A percentile compares a stretch with the other conserved stretches of the same genome.
Conservation (phyloP, 2,113 vertebrate genomes). For the Nipponia nippon region DNA sequence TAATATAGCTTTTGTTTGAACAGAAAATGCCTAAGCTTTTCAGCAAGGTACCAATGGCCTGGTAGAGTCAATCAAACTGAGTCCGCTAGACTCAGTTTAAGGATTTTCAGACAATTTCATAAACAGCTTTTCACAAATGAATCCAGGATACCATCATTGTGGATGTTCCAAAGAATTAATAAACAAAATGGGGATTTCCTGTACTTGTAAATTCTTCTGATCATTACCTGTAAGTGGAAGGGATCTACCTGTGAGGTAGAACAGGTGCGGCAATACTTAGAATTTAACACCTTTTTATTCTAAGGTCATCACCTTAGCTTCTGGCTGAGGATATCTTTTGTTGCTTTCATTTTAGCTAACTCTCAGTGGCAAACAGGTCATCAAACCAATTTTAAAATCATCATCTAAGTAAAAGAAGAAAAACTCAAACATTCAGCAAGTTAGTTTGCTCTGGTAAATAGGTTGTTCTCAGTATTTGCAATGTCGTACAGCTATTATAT, state of each 20-base stretch:
- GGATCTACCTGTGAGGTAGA: neutral
- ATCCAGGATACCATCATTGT: neutral
- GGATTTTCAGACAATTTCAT: neutral
- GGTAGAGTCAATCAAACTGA: neutral
- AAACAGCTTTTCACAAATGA: neutral
- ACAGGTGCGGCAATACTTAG: neutral
- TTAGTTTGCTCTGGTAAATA: neutral
- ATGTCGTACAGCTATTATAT: neutral
- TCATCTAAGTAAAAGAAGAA: neutral
- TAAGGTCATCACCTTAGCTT: neutral
- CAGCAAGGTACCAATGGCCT: neutral
- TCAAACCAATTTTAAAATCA: neutral
- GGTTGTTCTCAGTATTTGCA: neutral
- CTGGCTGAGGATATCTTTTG: neutral
- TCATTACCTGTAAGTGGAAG: neutral
- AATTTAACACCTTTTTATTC: neutral
- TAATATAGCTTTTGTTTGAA: neutral
- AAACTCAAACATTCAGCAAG: neutral
- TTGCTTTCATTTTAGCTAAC: neutral
- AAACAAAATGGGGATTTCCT: neutral
- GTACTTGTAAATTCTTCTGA: neutral
- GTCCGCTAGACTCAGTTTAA: neutral
- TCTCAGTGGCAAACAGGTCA: neutral
- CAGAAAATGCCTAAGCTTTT: neutral
- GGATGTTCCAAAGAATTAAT: neutral